These are phyloP conservation scores for Eupithecia exiguata DNA, from an alignment of 2,888 invertebrate species.

Conservation along the genomic window DNA sequence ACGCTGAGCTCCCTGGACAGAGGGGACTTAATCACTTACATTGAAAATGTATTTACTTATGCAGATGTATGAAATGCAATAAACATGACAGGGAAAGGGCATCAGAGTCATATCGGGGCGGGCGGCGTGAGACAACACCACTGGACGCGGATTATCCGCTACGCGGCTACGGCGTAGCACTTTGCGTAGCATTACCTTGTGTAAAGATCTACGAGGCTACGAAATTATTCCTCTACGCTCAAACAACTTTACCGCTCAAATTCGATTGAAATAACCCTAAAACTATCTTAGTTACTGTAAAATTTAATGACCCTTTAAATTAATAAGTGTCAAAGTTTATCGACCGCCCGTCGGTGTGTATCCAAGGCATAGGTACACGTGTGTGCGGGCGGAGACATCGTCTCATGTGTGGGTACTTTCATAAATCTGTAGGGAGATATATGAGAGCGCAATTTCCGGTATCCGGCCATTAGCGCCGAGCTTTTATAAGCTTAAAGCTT, in stretches of 20 bases:
- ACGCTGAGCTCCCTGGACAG: not conserved
- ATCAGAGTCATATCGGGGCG: conserved; percentile 69
- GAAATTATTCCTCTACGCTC: conserved; percentile 27
- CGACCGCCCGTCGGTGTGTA: conserved; percentile 54
- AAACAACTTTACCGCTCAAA: conserved; percentile 36
- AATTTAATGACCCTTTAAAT: conserved; percentile 79
- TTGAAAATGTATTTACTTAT: conserved; percentile 55
- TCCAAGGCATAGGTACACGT: conserved; percentile 47
- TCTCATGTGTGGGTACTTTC: conserved; percentile 89
- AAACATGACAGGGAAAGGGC: conserved; percentile 76
- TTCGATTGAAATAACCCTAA: conserved; percentile 44
- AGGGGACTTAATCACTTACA: conserved; percentile 28
- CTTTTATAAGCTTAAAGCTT: conserved; percentile 87
- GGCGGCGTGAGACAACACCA: conserved; percentile 74
- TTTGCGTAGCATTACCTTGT: conserved; percentile 60
- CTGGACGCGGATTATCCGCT: conserved; percentile 77
- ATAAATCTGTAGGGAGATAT: conserved; percentile 95
- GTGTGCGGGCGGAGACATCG: conserved; percentile 75
- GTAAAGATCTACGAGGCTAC: conserved; percentile 47
- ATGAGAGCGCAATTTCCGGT: conserved; percentile 95
- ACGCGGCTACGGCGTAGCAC: conserved; percentile 76
- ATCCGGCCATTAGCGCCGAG: conserved; percentile 92
- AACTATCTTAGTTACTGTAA: conserved; percentile 58
- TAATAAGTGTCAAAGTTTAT: conserved; percentile 80
- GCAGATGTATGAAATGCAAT: conserved; percentile 72